Percentiles rank a stretch among this genome's conserved stretches.
phyloP scores from a whole-genome alignment of 2,888 invertebrate genomes.

The Ellobium chinense region DNA sequence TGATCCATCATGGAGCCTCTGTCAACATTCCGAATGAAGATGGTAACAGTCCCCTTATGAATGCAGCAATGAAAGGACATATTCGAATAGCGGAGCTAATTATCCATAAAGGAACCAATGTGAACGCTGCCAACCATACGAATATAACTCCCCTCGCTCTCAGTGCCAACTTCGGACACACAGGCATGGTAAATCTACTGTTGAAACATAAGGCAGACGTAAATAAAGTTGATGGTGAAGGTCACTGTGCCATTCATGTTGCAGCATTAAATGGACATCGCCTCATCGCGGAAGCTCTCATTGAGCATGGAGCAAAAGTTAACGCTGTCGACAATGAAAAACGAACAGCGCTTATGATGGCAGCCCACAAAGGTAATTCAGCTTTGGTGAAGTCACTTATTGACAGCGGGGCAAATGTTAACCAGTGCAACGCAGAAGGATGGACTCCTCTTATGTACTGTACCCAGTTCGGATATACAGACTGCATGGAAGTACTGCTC shows the following conservation, averaged over 20 bases:
- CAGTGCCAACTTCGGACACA: constrained; percentile 1
- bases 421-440: constrained; percentile 1
- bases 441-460: constrained; percentile 31
- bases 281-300: constrained; percentile 19
- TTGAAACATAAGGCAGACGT: constrained; percentile 6
- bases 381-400: constrained; percentile 19
- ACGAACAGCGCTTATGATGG: constrained; percentile 41
- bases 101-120: not conserved
- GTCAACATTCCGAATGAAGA: constrained; percentile 21
- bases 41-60: constrained; percentile 20
- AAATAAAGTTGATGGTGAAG: not conserved
- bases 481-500: constrained; percentile 21
- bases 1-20: not conserved
- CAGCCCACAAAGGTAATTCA: constrained; percentile 21
- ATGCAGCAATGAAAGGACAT: constrained; percentile 26
- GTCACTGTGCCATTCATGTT: constrained; percentile 19
- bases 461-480: constrained; percentile 26
- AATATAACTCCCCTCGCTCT: not conserved
- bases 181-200: not conserved
- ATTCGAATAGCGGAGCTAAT: constrained; percentile 3
- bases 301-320: constrained; percentile 18
- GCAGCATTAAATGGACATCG: constrained; percentile 34
- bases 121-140: constrained; percentile 15
- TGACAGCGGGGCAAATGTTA: constrained; percentile 11
- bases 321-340: constrained; percentile 30